A percentile compares a stretch with the other conserved stretches of the same genome.
phyloP scores from a whole-genome alignment of 2,888 invertebrate species.

The Poecilobothrus nobilitatus region DNA sequence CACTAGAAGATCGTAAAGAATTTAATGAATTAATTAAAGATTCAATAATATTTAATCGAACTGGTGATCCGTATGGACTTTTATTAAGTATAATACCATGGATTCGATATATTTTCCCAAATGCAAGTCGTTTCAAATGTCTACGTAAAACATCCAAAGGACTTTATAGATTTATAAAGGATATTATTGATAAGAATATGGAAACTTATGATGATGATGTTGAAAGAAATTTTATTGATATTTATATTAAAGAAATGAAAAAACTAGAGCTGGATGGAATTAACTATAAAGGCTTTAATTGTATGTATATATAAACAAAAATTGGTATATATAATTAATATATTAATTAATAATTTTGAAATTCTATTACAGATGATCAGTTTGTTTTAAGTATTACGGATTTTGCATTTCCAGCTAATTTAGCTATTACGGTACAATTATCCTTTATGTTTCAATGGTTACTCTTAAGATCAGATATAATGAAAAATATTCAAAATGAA shows the following conservation, averaged over 20 bases:
- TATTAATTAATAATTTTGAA: neutral
- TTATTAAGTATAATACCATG: constrained; percentile 52
- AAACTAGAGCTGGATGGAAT: constrained; percentile 39
- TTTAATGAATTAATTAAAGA: constrained; percentile 39
- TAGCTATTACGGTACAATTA: constrained; percentile 46
- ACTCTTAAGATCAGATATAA: constrained; percentile 50
- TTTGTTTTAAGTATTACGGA: constrained; percentile 51
- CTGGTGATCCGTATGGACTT: constrained; percentile 52
- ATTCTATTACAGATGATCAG: constrained; percentile 47
- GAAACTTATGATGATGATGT: constrained; percentile 42
- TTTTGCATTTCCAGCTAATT: constrained; percentile 53
- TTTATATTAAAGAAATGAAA: constrained; percentile 53
- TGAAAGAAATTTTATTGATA: constrained; percentile 54
- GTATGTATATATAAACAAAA: no score
- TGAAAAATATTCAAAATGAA: constrained; percentile 52
- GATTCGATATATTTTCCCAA: constrained; percentile 52
- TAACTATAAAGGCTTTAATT: constrained; percentile 46
- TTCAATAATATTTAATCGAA: constrained; percentile 50
- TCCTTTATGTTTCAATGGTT: constrained; percentile 49
- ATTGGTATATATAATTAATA: neutral
- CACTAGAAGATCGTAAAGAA: constrained; percentile 47
- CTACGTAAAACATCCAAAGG: constrained; percentile 44
- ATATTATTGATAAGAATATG: constrained; percentile 43
- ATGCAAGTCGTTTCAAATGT: constrained; percentile 49
- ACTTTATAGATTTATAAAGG: neutral